Percentiles rank a stretch among this genome's conserved stretches.
Conservation (phyloP, 37 sponge, comb jelly and placozoan species). For the Ianthella basta region DNA sequence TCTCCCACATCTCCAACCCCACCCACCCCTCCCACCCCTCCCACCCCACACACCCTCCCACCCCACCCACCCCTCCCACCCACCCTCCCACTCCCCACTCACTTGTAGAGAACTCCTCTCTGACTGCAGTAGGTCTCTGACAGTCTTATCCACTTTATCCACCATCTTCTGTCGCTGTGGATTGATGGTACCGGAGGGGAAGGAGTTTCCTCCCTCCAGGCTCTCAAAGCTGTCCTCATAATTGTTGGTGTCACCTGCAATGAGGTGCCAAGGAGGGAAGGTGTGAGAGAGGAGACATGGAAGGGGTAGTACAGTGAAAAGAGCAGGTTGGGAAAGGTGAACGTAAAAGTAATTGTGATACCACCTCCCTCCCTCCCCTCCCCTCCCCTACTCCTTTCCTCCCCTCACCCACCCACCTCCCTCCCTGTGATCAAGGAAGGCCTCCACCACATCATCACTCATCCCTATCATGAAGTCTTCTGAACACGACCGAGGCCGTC, state of each 20-base stretch:
- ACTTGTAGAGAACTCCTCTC: slow-evolving; percentile 2
- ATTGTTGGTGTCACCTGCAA: neutral
- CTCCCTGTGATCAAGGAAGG: slow-evolving; percentile 15
- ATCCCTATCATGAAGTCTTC: slow-evolving; percentile 34
- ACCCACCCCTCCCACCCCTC: neutral
- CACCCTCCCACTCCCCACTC: neutral
- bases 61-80: neutral
- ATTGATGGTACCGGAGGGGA: neutral
- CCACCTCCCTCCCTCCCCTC: no score
- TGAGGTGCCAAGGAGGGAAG: no score
- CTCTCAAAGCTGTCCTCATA: no score
- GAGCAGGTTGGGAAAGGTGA: no score
- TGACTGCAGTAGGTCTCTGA: neutral
- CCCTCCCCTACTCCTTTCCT: no score
- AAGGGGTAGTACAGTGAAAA: no score
- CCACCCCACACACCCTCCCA: neutral
- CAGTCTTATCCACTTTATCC: neutral
- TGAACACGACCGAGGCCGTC: neutral
- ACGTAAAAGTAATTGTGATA: no score
- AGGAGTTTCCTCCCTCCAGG: no score
- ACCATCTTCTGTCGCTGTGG: neutral
- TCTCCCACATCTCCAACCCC: neutral
- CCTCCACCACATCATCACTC: slow-evolving; percentile 30
- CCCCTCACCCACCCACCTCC: slow-evolving; percentile 9
- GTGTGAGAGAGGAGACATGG: no score